phyloP scores from a whole-genome alignment of 2,797 vertebrate genomes.

The Amblyopsis hoosieri region DNA sequence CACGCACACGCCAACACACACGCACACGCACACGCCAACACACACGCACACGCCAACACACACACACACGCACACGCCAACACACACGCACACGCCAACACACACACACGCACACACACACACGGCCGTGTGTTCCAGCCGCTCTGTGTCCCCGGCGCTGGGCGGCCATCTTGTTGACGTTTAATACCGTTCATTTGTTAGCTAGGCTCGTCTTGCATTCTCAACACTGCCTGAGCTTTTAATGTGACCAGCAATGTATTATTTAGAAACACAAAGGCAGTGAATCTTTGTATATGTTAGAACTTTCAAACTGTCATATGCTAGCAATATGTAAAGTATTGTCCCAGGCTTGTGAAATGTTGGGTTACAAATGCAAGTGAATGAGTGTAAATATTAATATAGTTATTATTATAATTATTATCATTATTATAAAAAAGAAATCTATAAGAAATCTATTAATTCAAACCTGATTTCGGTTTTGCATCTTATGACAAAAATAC shows the following conservation, averaged over 20 bases:
- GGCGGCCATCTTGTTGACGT: slow-evolving; percentile 50
- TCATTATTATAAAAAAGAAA: slow-evolving; percentile 74
- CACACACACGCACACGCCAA: too few species aligned
- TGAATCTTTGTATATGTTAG: slow-evolving; percentile 83
- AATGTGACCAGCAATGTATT: slow-evolving; percentile 77
- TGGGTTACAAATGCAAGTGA: slow-evolving; percentile 87
- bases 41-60: too few species aligned
- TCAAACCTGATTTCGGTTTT: slow-evolving; percentile 75
- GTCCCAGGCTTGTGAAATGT: slow-evolving; percentile 89
- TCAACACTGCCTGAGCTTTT: slow-evolving; percentile 75
- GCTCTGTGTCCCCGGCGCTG: neutral
- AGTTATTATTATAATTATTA: slow-evolving; percentile 4
- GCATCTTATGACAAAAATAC: slow-evolving; percentile 73
- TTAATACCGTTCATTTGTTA: slow-evolving; percentile 52
- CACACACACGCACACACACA: slow-evolving; percentile 69
- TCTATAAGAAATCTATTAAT: slow-evolving; percentile 56
- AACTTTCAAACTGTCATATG: slow-evolving; percentile 89
- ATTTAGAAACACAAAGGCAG: slow-evolving; percentile 65
- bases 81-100: slow-evolving; percentile 37
- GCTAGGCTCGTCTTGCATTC: slow-evolving; percentile 65
- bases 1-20: slow-evolving; percentile 11
- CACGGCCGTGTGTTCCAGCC: neutral
- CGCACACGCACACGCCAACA: slow-evolving; percentile 2
- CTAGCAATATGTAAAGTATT: slow-evolving; percentile 94
- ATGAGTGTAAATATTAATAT: slow-evolving; percentile 87